phyloP scores from a whole-genome alignment of 2,888 invertebrate genomes.

The Mycogona germanica region DNA sequence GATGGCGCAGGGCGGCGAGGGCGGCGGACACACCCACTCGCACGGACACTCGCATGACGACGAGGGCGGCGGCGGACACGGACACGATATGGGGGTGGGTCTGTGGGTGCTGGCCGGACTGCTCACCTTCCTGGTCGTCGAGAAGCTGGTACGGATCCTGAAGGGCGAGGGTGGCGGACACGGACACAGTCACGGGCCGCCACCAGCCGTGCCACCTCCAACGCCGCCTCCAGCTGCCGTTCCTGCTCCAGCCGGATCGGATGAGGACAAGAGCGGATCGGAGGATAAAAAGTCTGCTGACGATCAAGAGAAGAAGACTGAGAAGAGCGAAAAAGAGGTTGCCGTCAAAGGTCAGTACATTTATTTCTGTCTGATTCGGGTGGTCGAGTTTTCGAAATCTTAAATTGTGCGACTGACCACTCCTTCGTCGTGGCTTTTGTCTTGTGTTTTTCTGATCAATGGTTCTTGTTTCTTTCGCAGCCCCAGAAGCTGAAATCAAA shows the following conservation, averaged over 20 bases:
- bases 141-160: slow-evolving; percentile 77
- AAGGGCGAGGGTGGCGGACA: slow-evolving; percentile 76
- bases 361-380: too few species aligned
- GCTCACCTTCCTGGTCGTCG: slow-evolving; percentile 80
- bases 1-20: slow-evolving; percentile 36
- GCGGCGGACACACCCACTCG: slow-evolving; percentile 37
- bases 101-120: slow-evolving; percentile 90
- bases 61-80: slow-evolving; percentile 40
- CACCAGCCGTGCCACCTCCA: slow-evolving; percentile 6
- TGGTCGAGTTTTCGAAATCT: too few species aligned
- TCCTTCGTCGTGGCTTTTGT: too few species aligned
- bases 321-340: too few species aligned
- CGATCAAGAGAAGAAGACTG: not conserved
- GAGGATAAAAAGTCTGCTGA: not conserved
- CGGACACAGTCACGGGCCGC: slow-evolving; percentile 27
- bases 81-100: slow-evolving; percentile 79
- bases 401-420: too few species aligned
- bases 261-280: not conserved
- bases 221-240: too few species aligned
- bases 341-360: too few species aligned
- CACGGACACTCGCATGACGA: slow-evolving; percentile 38
- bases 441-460: too few species aligned
- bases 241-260: too few species aligned
- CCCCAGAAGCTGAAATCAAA: slow-evolving; percentile 40
- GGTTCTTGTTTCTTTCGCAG: too few species aligned